These are phyloP conservation scores for Corynorhinus townsendii DNA, from an alignment of 2,113 vertebrate species.

Conservation along the genomic window DNA sequence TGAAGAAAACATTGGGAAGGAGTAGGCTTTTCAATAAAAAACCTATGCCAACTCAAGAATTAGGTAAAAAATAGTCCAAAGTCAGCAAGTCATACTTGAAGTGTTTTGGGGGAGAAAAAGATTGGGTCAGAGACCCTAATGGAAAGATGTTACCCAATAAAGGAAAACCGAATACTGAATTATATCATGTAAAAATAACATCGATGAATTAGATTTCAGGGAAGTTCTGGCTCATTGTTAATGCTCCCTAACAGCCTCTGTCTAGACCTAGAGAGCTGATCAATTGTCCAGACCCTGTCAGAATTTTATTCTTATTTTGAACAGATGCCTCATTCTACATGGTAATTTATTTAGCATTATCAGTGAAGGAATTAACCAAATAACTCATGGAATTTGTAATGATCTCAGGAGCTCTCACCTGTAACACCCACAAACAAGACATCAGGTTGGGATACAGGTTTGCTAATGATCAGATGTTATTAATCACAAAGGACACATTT, in stretches of 20 bases:
- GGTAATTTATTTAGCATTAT: constrained; percentile 62
- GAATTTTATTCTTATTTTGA: constrained; percentile 37
- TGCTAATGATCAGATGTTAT: constrained; percentile 6
- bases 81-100: background rate
- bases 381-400: constrained; percentile 41
- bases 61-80: background rate
- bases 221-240: background rate
- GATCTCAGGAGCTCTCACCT: constrained; percentile 22
- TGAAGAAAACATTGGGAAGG: background rate
- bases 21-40: background rate
- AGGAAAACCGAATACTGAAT: background rate
- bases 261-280: background rate
- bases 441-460: background rate
- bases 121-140: background rate
- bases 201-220: background rate
- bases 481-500: background rate
- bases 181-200: background rate
- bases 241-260: background rate
- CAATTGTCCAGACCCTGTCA: constrained; percentile 25
- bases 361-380: constrained; percentile 51
- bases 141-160: background rate
- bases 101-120: background rate
- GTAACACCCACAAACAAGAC: constrained; percentile 21
- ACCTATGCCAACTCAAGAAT: background rate
- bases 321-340: constrained; percentile 44